Base-by-base conservation (phyloP, 2,888 invertebrate species). In the Nesidiocoris tenuis region DNA sequence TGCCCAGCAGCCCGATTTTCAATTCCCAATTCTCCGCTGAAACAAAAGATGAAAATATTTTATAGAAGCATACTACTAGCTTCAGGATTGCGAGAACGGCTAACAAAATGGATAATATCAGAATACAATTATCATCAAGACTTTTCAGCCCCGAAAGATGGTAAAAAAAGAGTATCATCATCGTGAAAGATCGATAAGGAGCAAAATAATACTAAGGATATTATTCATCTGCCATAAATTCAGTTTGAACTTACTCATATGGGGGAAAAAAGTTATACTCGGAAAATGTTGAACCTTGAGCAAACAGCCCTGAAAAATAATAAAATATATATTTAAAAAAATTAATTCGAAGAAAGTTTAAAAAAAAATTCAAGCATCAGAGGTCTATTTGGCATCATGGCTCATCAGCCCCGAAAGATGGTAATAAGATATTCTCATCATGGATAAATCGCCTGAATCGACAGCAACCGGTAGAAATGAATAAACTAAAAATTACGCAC, bases 71-170 rank as follows among this genome's bases (percentile, higher is more conserved):
- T n/a, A n/a, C n/a, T n/a, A n/a, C n/a, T n/a, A n/a, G n/a, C n/a
- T n/a, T n/a, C n/a, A n/a, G n/a, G n/a, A n/a, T n/a, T n/a, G n/a
- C n/a, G n/a, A n/a, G n/a, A n/a, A n/a, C n/a, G n/a, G n/a, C n/a
- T n/a, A n/a, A n/a, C n/a, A n/a, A n/a, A n/a, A n/a, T n/a, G 54
- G 2, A 65, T 24, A 24, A 65, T 39, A 39, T 59, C 59, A 59
- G 59, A 59, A 18, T 5, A 17, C 59, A 56, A 39, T 17, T 19
- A 22, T 71, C 77, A 77, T 77, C 74, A 77, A 9, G 3, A 25
- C n/a, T 25, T 65, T 9, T 77, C 77, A 74, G 74, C 64, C 74
- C 77, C 77, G 77, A 77, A 77, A 77, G 77, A 77, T 77, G 77
- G 77, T 77, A 23, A 67, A 55, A 57, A 57, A 22, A 54, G 19